Evolutionary conservation across 1,140 invertebrate genomes (phyloP).

Genomic region (Ectropis grisescens): DNA sequence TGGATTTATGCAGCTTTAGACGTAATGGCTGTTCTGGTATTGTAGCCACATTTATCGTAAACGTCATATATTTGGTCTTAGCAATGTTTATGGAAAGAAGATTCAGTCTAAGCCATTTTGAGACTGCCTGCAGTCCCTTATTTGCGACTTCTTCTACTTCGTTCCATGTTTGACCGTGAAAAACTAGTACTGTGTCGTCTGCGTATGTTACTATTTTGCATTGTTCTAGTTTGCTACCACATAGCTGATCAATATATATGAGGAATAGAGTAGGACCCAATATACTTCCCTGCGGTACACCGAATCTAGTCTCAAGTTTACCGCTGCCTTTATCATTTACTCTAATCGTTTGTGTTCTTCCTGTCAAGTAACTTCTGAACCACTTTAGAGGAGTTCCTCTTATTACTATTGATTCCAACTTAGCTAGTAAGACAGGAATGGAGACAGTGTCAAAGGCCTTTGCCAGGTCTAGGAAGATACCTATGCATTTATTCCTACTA

Average conservation of each 20-base stretch:
- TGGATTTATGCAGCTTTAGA: too few species aligned
- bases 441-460: conserved; percentile 3
- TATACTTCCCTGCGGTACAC: background rate
- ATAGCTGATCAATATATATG: background rate
- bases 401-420: background rate
- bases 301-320: background rate
- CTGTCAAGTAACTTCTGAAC: background rate
- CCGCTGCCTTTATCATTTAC: background rate
- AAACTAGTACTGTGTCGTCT: background rate
- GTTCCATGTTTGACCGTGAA: background rate
- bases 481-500: background rate
- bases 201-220: background rate
- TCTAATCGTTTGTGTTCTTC: background rate
- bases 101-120: background rate
- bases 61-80: background rate
- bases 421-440: background rate
- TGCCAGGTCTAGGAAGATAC: conserved; percentile 1
- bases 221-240: background rate
- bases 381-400: background rate
- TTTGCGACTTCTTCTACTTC: background rate
- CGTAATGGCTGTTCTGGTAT: too few species aligned
- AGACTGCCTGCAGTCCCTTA: background rate
- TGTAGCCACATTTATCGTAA: background rate
- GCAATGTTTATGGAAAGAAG: background rate
- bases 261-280: background rate